Conservation (phyloP, 2,113 vertebrate species). For the Catagonus wagneri region DNA sequence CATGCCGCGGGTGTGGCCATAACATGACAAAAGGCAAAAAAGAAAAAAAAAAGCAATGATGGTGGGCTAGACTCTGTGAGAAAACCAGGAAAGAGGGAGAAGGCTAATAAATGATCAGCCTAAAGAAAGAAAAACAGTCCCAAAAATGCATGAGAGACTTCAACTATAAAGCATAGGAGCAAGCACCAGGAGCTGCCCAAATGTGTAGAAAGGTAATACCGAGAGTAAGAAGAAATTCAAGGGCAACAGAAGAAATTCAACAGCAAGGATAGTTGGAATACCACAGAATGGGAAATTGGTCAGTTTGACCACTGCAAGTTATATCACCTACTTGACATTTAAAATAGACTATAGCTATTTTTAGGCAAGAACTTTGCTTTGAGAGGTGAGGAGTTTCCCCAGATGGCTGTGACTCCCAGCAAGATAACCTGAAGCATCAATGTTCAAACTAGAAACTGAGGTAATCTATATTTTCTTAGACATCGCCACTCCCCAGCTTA, state of each 20-base stretch:
- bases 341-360: neutral
- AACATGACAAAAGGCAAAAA: no score
- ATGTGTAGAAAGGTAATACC: neutral
- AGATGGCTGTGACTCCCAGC: neutral
- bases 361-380: neutral
- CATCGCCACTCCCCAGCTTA: neutral
- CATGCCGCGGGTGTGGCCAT: no score
- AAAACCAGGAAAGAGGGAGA: neutral
- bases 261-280: neutral
- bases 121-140: neutral
- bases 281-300: neutral
- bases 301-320: neutral
- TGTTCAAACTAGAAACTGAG: neutral
- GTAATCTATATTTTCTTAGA: neutral
- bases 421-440: neutral
- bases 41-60: neutral
- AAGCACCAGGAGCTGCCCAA: neutral
- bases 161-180: neutral
- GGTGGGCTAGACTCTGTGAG: neutral
- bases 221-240: neutral
- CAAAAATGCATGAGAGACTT: neutral
- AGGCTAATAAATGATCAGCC: neutral
- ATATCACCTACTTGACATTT: neutral
- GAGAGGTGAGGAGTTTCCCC: neutral
- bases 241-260: neutral